Base-by-base conservation (phyloP, 2,113 vertebrate genomes). In the Pterocles burchelli region DNA sequence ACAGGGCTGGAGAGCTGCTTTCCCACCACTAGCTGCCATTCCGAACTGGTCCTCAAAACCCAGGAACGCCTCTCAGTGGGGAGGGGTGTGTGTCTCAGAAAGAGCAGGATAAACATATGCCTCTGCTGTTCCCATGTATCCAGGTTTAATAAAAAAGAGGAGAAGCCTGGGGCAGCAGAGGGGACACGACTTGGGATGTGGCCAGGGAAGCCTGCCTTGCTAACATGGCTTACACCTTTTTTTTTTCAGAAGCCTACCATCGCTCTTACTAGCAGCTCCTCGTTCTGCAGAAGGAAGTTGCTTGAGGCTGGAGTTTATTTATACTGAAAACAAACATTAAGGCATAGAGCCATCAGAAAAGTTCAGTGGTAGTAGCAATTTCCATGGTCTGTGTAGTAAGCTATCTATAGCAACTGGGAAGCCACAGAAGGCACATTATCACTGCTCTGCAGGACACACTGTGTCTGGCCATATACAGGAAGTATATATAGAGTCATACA, bases 21-120 rank as follows among this genome's bases (percentile, higher is more conserved):
- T 82, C 48, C 31, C 46, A 22, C 4, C 0, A 0, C n/a, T 0
- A 25, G 46, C 63, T 45, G 49, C n/a, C 1, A 0, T 43, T 89
- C 45, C n/a, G 49, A 71, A 3, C 26, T 12, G 0, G 0, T 4
- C 19, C 48, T 48, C 17, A 17, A 33, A 41, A 58, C 8, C 8
- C 3, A 2, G n/a, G 12, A 55, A 26, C 1, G 2, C 6, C 41
- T 21, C 21, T 66, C 31, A 9, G 24, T 2, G 4, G 36, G 7
- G 31, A 76, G 24, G 8, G 8, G 3, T 12, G 11, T 7, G 28
- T 22, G 15, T 9, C 43, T 46, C 1, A 1, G 33, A 43, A 10
- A 66, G 21, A 36, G 12, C 6, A 11, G n/a, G 9, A 33, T 51
- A 15, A 68, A 61, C 1, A 0, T 0, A 2, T 11, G 31, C 38